phyloP scores from a whole-genome alignment of 2,797 vertebrate species.

The Scarus forsteni region DNA sequence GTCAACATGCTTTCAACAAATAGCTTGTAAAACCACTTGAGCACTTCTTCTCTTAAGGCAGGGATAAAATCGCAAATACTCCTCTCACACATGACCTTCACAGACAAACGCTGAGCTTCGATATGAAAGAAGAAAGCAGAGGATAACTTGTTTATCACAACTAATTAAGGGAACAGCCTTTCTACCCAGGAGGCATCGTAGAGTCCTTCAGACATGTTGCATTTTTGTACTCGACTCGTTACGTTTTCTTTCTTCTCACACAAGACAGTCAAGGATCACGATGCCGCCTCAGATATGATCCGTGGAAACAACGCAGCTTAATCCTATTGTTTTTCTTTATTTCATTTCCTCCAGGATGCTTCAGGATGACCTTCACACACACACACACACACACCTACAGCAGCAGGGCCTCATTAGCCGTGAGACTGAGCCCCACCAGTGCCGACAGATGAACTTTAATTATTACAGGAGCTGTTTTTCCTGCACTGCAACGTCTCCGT shows the following conservation, averaged over 20 bases:
- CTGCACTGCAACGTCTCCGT: constrained; percentile 20
- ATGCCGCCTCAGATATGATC: constrained; percentile 35
- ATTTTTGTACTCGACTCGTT: constrained; percentile 10
- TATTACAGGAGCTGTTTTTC: constrained; percentile 33
- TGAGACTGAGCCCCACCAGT: constrained; percentile 33
- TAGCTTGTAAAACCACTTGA: background rate
- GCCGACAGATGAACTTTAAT: constrained; percentile 56
- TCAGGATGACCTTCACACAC: constrained; percentile 44
- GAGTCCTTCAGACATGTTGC: constrained; percentile 13
- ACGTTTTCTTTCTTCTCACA: constrained; percentile 6
- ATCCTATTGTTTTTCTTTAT: constrained; percentile 19
- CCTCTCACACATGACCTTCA: constrained; percentile 57
- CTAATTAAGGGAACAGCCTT: constrained; percentile 12
- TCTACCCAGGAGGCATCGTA: constrained; percentile 9
- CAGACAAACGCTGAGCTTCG: constrained; percentile 23
- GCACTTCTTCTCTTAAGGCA: background rate
- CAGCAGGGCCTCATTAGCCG: constrained; percentile 52
- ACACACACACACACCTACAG: constrained; percentile 1
- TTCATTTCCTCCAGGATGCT: constrained; percentile 18
- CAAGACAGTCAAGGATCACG: constrained; percentile 10
- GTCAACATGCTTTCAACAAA: constrained; percentile 3
- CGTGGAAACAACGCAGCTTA: constrained; percentile 41
- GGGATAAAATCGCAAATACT: constrained; percentile 34
- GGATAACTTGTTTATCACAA: constrained; percentile 27
- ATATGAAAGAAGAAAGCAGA: constrained; percentile 19